These are phyloP conservation scores for Heteromyza rotundicornis DNA, from an alignment of 2,888 invertebrate genomes.

Conservation along the genomic window DNA sequence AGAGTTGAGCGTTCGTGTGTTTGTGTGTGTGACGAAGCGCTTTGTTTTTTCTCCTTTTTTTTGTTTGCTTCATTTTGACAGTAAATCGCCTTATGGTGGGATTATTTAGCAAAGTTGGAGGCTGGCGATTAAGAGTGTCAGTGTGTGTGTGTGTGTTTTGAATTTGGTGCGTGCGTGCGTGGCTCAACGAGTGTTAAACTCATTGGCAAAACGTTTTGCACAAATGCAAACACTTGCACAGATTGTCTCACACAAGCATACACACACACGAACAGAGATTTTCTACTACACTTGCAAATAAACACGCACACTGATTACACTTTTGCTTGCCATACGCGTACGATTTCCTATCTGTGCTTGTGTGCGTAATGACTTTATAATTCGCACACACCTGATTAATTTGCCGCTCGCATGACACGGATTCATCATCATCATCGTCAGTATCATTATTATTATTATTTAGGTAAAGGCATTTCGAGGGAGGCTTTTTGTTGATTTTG, in stretches of 20 bases:
- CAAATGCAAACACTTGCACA: not conserved
- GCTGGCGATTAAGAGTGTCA: not conserved
- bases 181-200: slow-evolving; percentile 3
- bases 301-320: not conserved
- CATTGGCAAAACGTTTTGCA: slow-evolving; percentile 10
- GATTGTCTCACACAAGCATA: slow-evolving; percentile 6
- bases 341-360: not conserved
- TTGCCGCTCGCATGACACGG: slow-evolving; percentile 16
- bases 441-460: not conserved
- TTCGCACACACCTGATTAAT: slow-evolving; percentile 21
- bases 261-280: not conserved
- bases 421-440: not conserved
- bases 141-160: not conserved
- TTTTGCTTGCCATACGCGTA: not conserved
- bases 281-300: not conserved
- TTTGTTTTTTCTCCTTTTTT: not conserved
- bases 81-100: slow-evolving; percentile 11
- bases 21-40: not conserved
- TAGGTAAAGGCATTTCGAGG: no score
- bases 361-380: slow-evolving; percentile 17
- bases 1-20: not conserved
- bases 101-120: slow-evolving; percentile 11
- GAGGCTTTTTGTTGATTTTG: not conserved
- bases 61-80: not conserved
- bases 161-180: not conserved